Evolutionary conservation across 2,797 vertebrate species (phyloP), one percentile per base, ranked within the genome.

Genomic region (Liasis olivaceus): DNA sequence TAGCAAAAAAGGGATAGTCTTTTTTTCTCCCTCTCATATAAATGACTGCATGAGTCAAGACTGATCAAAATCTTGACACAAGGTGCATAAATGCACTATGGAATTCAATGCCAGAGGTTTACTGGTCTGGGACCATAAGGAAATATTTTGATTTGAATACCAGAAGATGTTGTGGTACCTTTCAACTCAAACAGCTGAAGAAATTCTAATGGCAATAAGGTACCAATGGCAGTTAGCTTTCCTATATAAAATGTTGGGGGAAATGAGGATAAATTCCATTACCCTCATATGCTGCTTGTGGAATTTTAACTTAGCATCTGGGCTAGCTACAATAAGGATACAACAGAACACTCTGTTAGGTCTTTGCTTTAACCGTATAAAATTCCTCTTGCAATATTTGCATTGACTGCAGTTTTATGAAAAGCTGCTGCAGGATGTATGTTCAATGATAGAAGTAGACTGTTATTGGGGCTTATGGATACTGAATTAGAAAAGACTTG

Each of bases 401-500:
- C 13, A 51, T 2, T 28, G 51, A 91, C 4, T 51, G 17, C 58
- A 36, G 42, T 6, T 91, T 93, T 89, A 17, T 8, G 56, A 84
- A 5, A 62, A 31, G 6, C 31, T 88, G 42, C n/a, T 89, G 56
- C 47, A 91, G 85, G 63, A 7, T 89, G 91, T 94, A 87, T 59
- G 5, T 90, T 85, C 60, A 94, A 66, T 90, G 93, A 87, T 93
- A 92, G 86, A 95, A 92, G 31, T 2, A 77, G 31, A 42, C 6
- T 36, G 8, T 36, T 77, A 77, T 77, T 42, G 31, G 31, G 15
- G 31, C 1, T 42, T 77, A 22, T 77, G 31, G 69, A 77, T 42
- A 42, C 17, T 77, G 31, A 77, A 77, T 42, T 77, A 77, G 15
- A 42, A 77, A 17, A 77, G 31, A 77, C 36, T 42, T 2, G 20